Base-by-base conservation (phyloP, 1,140 invertebrate species). In the Macrobrachium nipponense region DNA sequence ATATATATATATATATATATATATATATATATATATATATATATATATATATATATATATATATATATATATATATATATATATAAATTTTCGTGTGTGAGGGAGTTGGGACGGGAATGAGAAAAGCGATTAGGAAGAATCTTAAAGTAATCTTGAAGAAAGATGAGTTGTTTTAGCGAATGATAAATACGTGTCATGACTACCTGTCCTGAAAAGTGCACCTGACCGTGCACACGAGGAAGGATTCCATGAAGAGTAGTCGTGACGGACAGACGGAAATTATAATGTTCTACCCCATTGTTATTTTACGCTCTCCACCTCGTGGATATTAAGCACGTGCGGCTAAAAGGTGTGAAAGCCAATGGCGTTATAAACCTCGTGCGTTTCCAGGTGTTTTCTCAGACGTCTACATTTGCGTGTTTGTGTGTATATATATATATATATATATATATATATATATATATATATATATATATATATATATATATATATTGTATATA, bases 1-100 rank as follows among this genome's bases (percentile, higher is more conserved):
- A 88, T 90, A 5, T 66, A 66, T 89, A 89, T 86, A 82, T 90
- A 89, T 89, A 85, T 89, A 88, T 89, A 85, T 89, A 82, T 90
- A 87, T 90, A 89, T 89, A 86, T 90, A 90, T 89, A 80, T 89
- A 89, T 89, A 80, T 89, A 88, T 89, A 80, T 89, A 89, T 89
- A 80, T 90, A 89, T 89, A 80, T 89, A 88, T 90, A 87, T 89
- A 88, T 89, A 75, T 89, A 89, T 88, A 86, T 88, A 89, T 89
- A 88, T 88, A 89, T 89, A 85, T 89, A 82, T 79, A 23, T 89
- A 72, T 86, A 43, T 77, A n/a, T 77, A 20, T 27, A n/a, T 10
- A n/a, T 77, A n/a, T 62, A 2, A 17, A 18, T 68, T 68, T n/a
- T n/a, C n/a, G 6, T 68, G 7, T 68, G 7, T 68, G 27, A 36